Evolutionary conservation across 1,140 invertebrate genomes (phyloP), one percentile per base, ranked within the genome.

Genomic region (Sitophilus oryzae): DNA sequence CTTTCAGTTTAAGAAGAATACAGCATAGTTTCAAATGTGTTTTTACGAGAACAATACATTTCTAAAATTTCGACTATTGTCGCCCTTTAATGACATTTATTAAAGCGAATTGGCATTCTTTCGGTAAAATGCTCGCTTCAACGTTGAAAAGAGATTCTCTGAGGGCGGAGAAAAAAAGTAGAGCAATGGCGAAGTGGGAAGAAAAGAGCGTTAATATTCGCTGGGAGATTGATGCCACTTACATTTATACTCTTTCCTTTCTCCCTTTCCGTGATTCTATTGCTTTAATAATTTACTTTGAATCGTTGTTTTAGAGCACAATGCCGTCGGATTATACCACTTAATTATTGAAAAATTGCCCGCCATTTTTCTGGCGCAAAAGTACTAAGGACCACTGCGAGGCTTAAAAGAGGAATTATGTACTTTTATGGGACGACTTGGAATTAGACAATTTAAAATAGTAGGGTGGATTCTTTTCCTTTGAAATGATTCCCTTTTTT

Each of bases 151-250:
- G 25, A 30, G 25, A 30, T 15, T 19, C 37, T 30, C 48, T 2
- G 37, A 51, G 37, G 30, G 21, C 46, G 16, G 18, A 30, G 25
- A 11, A 11, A 30, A 30, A 30, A 30, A 30, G 11, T 30, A 30
- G 25, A 30, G 5, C 11, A 11, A 30, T 30, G 25, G 25, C 25
- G 25, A 30, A n/a, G n/a, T n/a, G n/a, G n/a, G 6, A 21, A 30
- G 6, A 37, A 51, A 19, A 40, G 19, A 21, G 18, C 35, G 37
- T 20, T 51, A 51, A 51, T 51, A 41, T 40, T 51, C 36, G 23
- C 20, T 9, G 8, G 36, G 37, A 42, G 22, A 42, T 20, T 42
- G 48, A 51, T 21, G 48, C 36, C 37, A 42, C 22, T 36, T 51
- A 15, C 38, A 20, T 40, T 40, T 40, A 40, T 40, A 20, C n/a